Conservation (phyloP, 2,113 vertebrate species). For the Amblyopsis rosae region DNA sequence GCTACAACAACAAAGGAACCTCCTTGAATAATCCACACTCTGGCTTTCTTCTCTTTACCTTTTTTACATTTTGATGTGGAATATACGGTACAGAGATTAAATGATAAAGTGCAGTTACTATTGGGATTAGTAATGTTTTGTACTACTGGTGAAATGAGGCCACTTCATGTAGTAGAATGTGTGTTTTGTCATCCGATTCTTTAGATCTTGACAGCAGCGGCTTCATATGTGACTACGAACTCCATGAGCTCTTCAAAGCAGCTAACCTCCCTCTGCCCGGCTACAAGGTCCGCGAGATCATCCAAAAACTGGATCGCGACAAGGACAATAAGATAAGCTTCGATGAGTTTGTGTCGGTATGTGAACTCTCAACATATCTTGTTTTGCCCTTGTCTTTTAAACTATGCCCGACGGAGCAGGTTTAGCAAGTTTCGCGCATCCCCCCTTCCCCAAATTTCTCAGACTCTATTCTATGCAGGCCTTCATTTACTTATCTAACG, state of each 20-base stretch:
- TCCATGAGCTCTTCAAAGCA: slow-evolving; percentile 89
- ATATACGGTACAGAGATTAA: too few relatives aligned
- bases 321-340: slow-evolving; percentile 92
- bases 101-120: too few relatives aligned
- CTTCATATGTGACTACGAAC: slow-evolving; percentile 85
- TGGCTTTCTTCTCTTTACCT: too few relatives aligned
- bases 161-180: background rate
- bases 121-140: too few relatives aligned
- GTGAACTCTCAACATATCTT: slow-evolving; percentile 42
- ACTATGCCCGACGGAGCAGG: too few relatives aligned
- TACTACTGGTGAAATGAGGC: too few relatives aligned
- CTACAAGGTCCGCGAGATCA: slow-evolving; percentile 93
- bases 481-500: slow-evolving; percentile 21
- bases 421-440: background rate
- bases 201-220: slow-evolving; percentile 89
- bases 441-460: background rate
- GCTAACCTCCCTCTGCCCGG: slow-evolving; percentile 86
- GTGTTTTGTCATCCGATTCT: slow-evolving; percentile 2
- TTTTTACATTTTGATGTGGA: too few relatives aligned
- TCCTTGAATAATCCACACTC: background rate
- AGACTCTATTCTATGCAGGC: background rate
- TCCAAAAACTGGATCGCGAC: slow-evolving; percentile 91
- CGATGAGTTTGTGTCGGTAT: slow-evolving; percentile 89
- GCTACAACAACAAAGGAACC: background rate
- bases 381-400: background rate